Percentiles rank a stretch among this genome's conserved stretches.
Conservation (phyloP, 2,797 vertebrate genomes). For the Anolis apletophallus region DNA sequence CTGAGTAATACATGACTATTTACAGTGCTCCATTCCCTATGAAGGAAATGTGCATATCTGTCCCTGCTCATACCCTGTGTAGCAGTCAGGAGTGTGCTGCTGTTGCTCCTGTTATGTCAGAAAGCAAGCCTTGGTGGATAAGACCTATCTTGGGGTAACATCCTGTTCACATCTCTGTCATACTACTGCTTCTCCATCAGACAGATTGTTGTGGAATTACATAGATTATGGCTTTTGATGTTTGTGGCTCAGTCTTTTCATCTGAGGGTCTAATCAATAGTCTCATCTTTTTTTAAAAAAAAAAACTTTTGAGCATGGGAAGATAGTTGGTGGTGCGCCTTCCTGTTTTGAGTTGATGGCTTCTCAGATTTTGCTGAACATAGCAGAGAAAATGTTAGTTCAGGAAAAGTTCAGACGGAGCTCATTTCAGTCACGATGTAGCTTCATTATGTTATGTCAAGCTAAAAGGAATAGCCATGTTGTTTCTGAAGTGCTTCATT, state of each 20-base stretch:
- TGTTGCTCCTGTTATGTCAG: neutral
- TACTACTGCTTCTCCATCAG: neutral
- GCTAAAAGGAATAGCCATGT: neutral
- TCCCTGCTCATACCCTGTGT: neutral
- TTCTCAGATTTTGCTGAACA: neutral
- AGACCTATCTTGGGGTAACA: neutral
- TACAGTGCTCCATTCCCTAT: no score
- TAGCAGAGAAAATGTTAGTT: neutral
- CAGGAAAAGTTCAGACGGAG: neutral
- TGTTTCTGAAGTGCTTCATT: neutral
- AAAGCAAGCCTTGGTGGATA: neutral
- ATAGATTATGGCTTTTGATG: neutral
- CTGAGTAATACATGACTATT: no score
- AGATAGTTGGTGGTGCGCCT: neutral
- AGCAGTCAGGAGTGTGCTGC: neutral
- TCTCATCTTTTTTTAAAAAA: neutral
- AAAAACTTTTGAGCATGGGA: constrained; percentile 8
- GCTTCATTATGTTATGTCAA: neutral
- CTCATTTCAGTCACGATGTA: neutral
- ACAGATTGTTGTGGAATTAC: fast-evolving
- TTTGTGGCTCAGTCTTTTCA: neutral
- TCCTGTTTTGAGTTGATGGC: constrained; percentile 29
- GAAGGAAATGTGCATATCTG: neutral
- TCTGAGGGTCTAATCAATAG: constrained; percentile 5
- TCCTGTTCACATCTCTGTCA: neutral